These are phyloP conservation scores for Copsychus sechellarum DNA, from an alignment of 2,113 vertebrate species.

Conservation along the genomic window DNA sequence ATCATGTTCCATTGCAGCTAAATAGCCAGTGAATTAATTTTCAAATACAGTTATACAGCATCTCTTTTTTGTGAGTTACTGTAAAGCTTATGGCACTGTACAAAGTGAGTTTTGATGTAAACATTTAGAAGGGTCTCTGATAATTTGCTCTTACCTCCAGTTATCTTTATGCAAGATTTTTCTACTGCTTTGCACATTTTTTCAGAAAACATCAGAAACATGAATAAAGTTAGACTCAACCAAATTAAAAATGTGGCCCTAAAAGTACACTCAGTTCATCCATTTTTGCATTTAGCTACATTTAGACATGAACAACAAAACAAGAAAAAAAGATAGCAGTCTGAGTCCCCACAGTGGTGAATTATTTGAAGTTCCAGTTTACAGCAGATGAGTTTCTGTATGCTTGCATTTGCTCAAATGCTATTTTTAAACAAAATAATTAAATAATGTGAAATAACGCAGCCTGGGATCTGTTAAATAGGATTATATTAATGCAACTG, in stretches of 20 bases:
- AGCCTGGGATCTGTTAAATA: not conserved
- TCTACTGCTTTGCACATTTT: not conserved
- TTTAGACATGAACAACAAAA: not conserved
- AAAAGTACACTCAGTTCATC: not conserved
- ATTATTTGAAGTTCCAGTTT: constrained; percentile 25
- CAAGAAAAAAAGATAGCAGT: not conserved
- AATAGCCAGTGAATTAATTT: not conserved
- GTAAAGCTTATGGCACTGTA: not conserved
- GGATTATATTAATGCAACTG: not conserved
- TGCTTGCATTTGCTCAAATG: not conserved
- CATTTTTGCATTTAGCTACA: not conserved
- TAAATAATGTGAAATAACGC: constrained; percentile 42
- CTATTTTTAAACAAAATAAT: not conserved
- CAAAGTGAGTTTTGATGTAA: not conserved
- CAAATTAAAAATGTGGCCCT: not conserved
- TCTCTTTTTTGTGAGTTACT: not conserved
- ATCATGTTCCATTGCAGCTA: not conserved
- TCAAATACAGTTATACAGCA: not conserved
- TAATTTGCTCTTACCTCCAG: not conserved
- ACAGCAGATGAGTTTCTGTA: not conserved
- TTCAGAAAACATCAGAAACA: not conserved
- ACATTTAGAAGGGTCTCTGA: not conserved
- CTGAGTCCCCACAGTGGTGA: not conserved
- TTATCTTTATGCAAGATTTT: not conserved
- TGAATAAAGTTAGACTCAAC: not conserved